Conservation (phyloP, 2,888 invertebrate species). For the Drosophila neonasuta region DNA sequence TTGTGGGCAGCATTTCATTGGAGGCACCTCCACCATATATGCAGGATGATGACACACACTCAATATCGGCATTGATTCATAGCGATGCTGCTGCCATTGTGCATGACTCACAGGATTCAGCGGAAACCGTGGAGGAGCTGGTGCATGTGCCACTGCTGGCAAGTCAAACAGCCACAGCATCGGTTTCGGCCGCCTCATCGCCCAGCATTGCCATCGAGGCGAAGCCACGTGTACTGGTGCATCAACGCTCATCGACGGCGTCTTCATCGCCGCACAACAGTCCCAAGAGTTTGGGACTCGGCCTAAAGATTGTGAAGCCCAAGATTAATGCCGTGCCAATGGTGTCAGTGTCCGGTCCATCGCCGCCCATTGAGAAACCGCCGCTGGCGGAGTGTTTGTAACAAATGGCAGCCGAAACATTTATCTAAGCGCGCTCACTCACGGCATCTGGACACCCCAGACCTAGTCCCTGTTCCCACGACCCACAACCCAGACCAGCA, state of each 20-base stretch:
- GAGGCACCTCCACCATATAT: slow-evolving; percentile 81
- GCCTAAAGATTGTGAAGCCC: slow-evolving; percentile 73
- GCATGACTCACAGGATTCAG: slow-evolving; percentile 74
- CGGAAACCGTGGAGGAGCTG: slow-evolving; percentile 77
- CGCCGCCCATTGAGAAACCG: slow-evolving; percentile 87
- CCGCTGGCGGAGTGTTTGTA: slow-evolving; percentile 81
- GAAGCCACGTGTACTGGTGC: slow-evolving; percentile 75
- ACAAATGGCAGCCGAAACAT: slow-evolving; percentile 83
- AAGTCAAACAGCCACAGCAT: slow-evolving; percentile 58
- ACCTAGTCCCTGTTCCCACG: slow-evolving; percentile 18
- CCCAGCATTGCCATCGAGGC: slow-evolving; percentile 63
- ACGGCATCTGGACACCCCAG: slow-evolving; percentile 63
- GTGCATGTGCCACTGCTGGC: slow-evolving; percentile 69
- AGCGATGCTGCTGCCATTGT: slow-evolving; percentile 58
- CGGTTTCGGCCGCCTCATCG: slow-evolving; percentile 52
- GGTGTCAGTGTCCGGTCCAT: slow-evolving; percentile 90
- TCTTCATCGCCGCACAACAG: slow-evolving; percentile 79
- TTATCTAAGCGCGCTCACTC: slow-evolving; percentile 80
- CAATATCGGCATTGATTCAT: slow-evolving; percentile 62
- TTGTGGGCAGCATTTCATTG: slow-evolving; percentile 81
- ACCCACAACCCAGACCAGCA: slow-evolving; percentile 24
- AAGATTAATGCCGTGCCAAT: slow-evolving; percentile 85
- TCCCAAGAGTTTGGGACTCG: slow-evolving; percentile 72
- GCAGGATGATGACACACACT: slow-evolving; percentile 72
- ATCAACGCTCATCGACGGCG: slow-evolving; percentile 78